Conservation (phyloP, 1,140 invertebrate genomes). For the Drosophila kohkoa region DNA sequence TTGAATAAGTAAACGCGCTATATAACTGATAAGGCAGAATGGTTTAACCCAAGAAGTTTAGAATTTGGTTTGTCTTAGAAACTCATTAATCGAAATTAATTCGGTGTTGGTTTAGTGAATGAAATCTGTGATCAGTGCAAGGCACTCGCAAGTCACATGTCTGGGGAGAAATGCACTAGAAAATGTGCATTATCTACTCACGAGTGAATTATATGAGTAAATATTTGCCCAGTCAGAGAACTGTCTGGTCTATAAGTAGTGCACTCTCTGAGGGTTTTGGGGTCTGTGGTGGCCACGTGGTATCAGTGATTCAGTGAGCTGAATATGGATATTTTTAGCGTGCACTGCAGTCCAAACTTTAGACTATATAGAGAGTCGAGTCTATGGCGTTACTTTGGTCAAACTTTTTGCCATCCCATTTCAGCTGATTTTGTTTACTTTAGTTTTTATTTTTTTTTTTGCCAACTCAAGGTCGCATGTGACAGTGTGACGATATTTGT, state of each 20-base stretch:
- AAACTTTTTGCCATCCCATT: background rate
- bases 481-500: slow-evolving; percentile 3
- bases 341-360: slow-evolving; percentile 36
- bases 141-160: slow-evolving; percentile 34
- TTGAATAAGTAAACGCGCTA: too few species aligned
- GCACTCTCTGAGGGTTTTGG: background rate
- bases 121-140: background rate
- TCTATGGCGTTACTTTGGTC: slow-evolving; percentile 19
- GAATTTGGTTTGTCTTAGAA: too few species aligned
- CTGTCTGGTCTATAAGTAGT: slow-evolving; percentile 4
- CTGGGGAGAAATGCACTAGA: slow-evolving; percentile 23
- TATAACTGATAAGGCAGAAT: too few species aligned
- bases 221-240: slow-evolving; percentile 58
- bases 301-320: slow-evolving; percentile 64
- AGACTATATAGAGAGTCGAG: slow-evolving; percentile 9
- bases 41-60: too few species aligned
- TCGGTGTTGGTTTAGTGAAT: background rate
- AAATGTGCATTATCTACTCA: slow-evolving; percentile 51
- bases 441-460: background rate
- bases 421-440: background rate
- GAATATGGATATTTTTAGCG: slow-evolving; percentile 56
- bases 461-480: slow-evolving; percentile 31
- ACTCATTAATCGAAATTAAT: too few species aligned
- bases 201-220: slow-evolving; percentile 37
- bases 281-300: slow-evolving; percentile 49